Conservation (phyloP, 2,888 invertebrate species). For the Lasioglossum zephyrum region DNA sequence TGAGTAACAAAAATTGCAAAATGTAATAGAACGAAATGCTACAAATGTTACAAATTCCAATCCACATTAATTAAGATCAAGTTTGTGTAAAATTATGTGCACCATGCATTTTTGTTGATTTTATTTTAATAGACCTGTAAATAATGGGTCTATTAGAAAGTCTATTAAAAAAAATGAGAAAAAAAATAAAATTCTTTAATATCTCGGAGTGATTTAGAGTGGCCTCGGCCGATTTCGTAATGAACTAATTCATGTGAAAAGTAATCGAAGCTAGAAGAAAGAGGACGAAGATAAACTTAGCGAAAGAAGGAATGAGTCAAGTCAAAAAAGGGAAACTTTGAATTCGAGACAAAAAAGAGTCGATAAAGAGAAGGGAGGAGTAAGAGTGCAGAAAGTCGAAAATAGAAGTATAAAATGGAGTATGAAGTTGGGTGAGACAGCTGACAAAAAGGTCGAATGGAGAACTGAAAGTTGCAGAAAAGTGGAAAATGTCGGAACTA, state of each 20-base stretch:
- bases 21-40: too few relatives aligned
- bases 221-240: background rate
- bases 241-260: background rate
- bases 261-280: background rate
- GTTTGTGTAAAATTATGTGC: background rate
- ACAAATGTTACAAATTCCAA: background rate
- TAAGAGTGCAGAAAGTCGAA: background rate
- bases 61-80: background rate
- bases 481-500: constrained; percentile 29
- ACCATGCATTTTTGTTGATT: background rate
- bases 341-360: background rate
- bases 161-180: too few relatives aligned
- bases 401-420: constrained; percentile 14
- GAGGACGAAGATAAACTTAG: background rate
- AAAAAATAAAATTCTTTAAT: background rate
- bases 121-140: background rate
- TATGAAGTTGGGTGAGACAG: constrained; percentile 12
- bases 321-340: background rate
- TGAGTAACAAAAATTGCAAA: too few relatives aligned
- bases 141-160: too few relatives aligned
- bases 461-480: constrained; percentile 38
- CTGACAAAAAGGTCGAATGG: constrained; percentile 15
- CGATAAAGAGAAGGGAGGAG: background rate
- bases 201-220: background rate
- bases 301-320: background rate